Evolutionary conservation across 2,888 invertebrate species (phyloP).

Genomic region (Caenorhabditis plicata): DNA sequence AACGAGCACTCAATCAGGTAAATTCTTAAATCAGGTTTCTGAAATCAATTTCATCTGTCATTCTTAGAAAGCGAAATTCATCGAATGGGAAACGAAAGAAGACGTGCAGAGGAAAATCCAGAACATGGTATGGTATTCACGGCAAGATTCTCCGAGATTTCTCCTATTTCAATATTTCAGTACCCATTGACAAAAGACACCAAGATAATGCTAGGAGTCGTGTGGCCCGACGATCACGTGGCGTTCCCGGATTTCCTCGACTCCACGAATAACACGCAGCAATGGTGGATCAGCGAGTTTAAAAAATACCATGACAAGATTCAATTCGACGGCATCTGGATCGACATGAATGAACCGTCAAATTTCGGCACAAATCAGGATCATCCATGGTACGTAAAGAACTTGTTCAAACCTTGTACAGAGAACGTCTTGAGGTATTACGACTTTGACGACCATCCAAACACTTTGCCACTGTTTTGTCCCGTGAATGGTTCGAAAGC

Average conservation of each 20-base stretch:
- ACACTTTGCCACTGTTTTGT: slow-evolving; percentile 50
- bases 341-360: slow-evolving; percentile 87
- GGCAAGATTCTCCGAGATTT: background rate
- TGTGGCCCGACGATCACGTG: slow-evolving; percentile 60
- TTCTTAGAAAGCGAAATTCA: slow-evolving; percentile 51
- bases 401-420: too few species aligned
- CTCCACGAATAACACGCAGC: slow-evolving; percentile 44
- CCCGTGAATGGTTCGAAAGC: slow-evolving; percentile 50
- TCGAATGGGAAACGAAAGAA: slow-evolving; percentile 53
- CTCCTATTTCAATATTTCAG: background rate
- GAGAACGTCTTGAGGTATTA: too few species aligned
- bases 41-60: background rate
- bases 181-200: slow-evolving; percentile 59
- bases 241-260: slow-evolving; percentile 64
- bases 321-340: slow-evolving; percentile 82
- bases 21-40: background rate
- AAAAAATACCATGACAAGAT: slow-evolving; percentile 45
- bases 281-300: slow-evolving; percentile 62
- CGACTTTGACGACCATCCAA: slow-evolving; percentile 50
- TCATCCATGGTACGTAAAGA: slow-evolving; percentile 55
- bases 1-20: slow-evolving; percentile 42
- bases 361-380: slow-evolving; percentile 72
- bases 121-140: slow-evolving; percentile 17
- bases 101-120: slow-evolving; percentile 51
- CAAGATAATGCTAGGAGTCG: slow-evolving; percentile 52